Evolutionary conservation across 2,888 invertebrate species (phyloP), one percentile per base, ranked within the genome.

Genomic region (Hydrotaea diabolus): DNA sequence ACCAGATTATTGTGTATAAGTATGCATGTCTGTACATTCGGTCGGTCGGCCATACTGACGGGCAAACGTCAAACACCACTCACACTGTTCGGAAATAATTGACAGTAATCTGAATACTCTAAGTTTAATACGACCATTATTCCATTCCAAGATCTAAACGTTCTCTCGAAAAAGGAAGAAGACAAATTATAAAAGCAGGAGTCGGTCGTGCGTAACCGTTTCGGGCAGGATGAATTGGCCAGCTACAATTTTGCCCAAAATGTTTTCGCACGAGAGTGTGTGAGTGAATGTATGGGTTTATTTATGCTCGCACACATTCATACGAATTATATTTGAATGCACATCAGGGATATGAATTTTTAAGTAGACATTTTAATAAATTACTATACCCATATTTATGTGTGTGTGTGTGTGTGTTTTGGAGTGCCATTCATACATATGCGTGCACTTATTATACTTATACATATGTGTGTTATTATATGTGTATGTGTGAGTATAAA

Each of bases 191-290:
- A 78, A 49, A 78, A 59, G 17, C 9, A 59, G 57, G 17, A 77
- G 11, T 78, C 62, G 62, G 21, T 62, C 71, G 78, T 78, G 72
- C 62, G 62, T 53, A 53, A 53, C 72, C 49, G 36, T 78, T 64
- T 62, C 17, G 46, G 36, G 21, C 49, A 72, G 71, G 69, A n/a
- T 17, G 23, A 71, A 71, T 57, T 39, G 69, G 69, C 39, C 69
- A 69, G 46, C 69, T 21, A 46, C 11, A 43, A 46, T 43, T 23
- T 39, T 1, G 39, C 0, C 19, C 2, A 11, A n/a, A 39, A 39
- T 66, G 17, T 66, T 15, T 66, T 39, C 7, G 66, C 8, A n/a
- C 9, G 9, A 13, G 7, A 36, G 36, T 1, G 26, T 26, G 7
- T 64, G 36, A 11, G 26, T 26, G 26, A 23, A 31, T 62, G 13